Conservation (phyloP, 1,140 invertebrate species). For the Gonioctena quinquepunctata region DNA sequence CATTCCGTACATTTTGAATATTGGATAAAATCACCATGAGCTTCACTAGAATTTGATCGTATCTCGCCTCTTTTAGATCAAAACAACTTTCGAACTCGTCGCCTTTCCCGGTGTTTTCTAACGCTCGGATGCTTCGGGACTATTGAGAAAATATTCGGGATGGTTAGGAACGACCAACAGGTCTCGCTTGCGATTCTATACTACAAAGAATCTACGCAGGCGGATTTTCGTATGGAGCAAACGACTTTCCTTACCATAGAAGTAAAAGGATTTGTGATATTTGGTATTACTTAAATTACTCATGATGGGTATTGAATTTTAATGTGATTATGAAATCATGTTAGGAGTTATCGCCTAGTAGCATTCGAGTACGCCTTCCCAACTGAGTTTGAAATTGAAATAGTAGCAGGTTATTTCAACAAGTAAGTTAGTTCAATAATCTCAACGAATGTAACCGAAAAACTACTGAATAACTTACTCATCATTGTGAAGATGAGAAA, state of each 20-base stretch:
- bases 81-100: neutral
- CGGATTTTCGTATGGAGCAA: no score
- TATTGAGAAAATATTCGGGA: neutral
- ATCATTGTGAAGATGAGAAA: no score
- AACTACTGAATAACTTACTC: no score
- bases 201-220: neutral
- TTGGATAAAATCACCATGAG: no score
- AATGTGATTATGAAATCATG: no score
- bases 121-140: neutral
- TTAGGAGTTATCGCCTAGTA: neutral
- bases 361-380: no score
- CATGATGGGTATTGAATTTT: neutral
- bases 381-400: no score
- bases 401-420: no score
- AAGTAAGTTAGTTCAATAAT: no score
- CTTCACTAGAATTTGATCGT: no score
- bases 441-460: no score
- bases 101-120: neutral
- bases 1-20: slow-evolving; percentile 78
- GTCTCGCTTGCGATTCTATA: no score
- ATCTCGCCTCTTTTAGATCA: neutral
- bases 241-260: neutral
- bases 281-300: neutral
- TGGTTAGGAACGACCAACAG: neutral
- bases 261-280: neutral